phyloP scores from a whole-genome alignment of 1,140 invertebrate genomes.

The Lasaia peninsularis region DNA sequence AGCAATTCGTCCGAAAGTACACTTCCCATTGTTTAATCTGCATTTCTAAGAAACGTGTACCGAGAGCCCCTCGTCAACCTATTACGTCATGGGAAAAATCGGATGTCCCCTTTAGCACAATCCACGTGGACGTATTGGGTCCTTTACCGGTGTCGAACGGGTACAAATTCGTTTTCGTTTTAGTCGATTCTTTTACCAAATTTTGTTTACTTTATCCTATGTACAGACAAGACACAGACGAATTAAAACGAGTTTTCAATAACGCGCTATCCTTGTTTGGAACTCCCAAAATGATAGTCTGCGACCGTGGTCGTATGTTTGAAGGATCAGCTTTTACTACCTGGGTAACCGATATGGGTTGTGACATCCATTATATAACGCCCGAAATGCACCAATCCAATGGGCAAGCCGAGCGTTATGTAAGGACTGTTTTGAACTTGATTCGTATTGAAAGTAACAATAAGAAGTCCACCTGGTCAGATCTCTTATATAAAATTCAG shows the following conservation, averaged over 20 bases:
- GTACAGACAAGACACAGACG: constrained; percentile 7
- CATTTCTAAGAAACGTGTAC: constrained; percentile 15
- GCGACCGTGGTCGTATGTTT: constrained; percentile 16
- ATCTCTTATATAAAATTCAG: constrained; percentile 26
- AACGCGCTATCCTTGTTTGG: constrained; percentile 18
- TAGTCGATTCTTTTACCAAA: constrained; percentile 21
- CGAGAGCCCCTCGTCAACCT: constrained; percentile 12
- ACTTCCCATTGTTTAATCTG: constrained; percentile 18
- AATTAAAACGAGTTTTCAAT: neutral
- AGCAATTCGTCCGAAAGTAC: constrained; percentile 17
- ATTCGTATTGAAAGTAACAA: constrained; percentile 14
- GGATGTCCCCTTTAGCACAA: neutral
- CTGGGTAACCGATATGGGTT: constrained; percentile 8
- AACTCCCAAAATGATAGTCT: constrained; percentile 13
- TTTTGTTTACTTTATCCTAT: constrained; percentile 16
- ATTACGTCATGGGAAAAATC: constrained; percentile 22
- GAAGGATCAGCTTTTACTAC: constrained; percentile 1
- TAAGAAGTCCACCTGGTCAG: neutral
- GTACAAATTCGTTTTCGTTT: constrained; percentile 15
- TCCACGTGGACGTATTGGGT: constrained; percentile 18
- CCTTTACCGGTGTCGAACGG: constrained; percentile 9
- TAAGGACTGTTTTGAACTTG: constrained; percentile 13
- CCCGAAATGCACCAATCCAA: constrained; percentile 19
- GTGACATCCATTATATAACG: constrained; percentile 1
- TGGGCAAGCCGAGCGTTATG: constrained; percentile 12